phyloP scores from a whole-genome alignment of 2,113 vertebrate species.

The Tachuris rubrigastra region DNA sequence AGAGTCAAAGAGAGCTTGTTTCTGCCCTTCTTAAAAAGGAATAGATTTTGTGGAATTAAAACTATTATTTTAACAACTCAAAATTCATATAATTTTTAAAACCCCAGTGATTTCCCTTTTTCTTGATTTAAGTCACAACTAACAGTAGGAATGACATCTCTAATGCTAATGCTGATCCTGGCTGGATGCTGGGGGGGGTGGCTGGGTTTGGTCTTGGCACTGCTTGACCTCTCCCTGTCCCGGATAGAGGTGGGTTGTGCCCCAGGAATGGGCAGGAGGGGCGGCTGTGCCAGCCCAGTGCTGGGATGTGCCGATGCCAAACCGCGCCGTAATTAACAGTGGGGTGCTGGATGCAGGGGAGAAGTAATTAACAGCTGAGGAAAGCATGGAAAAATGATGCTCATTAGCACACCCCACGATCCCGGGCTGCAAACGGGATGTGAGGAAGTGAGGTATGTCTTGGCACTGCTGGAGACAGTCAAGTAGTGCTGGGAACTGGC shows the following conservation, averaged over 20 bases:
- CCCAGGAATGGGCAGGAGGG: not conserved
- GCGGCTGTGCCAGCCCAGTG: not conserved
- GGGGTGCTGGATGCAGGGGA: not conserved
- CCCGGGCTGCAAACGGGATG: not conserved
- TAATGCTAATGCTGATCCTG: not conserved
- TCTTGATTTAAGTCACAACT: conserved; percentile 26
- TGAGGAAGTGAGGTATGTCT: not conserved
- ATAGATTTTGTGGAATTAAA: not conserved
- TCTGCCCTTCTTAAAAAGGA: not conserved
- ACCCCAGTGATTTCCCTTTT: not conserved
- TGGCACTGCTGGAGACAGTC: not conserved
- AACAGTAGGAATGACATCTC: not conserved
- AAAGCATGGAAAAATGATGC: not conserved
- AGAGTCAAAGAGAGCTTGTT: not conserved
- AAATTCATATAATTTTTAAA: not conserved
- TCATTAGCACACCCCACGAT: not conserved
- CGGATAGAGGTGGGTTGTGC: not conserved
- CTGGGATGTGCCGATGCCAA: not conserved
- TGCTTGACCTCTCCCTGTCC: accelerated
- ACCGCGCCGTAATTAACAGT: not conserved
- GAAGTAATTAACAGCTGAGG: not conserved
- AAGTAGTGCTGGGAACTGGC: accelerated
- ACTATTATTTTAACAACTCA: not conserved
- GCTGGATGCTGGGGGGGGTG: not conserved
- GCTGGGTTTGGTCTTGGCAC: accelerated